Evolutionary conservation across 2,797 vertebrate genomes (phyloP).

Genomic region (Nasua narica): DNA sequence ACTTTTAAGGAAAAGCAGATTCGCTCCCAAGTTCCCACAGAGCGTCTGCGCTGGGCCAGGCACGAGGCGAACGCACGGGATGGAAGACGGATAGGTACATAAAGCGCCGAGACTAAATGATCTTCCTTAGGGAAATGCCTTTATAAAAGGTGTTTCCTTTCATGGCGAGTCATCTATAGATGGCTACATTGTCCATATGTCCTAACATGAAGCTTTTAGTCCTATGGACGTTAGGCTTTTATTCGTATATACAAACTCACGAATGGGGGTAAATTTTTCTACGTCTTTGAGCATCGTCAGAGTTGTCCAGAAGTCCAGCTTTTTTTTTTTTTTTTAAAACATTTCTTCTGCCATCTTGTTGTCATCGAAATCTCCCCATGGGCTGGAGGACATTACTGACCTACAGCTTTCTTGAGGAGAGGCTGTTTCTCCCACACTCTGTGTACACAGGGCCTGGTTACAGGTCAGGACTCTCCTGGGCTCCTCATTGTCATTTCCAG

Average conservation of each 20-base stretch:
- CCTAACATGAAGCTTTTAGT: not conserved
- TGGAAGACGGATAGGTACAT: not conserved
- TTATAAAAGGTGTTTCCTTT: not conserved
- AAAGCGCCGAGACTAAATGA: not conserved
- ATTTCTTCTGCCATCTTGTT: not conserved
- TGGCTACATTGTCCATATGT: not conserved
- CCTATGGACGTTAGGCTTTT: not conserved
- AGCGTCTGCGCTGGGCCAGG: not conserved
- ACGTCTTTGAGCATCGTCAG: not conserved
- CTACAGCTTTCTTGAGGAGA: not conserved
- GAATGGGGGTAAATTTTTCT: not conserved
- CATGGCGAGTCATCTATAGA: not conserved
- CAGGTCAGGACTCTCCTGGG: not conserved
- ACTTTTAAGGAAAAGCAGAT: conserved; percentile 10
- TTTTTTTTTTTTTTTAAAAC: not conserved
- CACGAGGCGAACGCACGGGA: not conserved
- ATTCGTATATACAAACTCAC: not conserved
- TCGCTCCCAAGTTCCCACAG: not conserved
- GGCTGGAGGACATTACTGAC: not conserved
- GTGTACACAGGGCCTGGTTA: not conserved
- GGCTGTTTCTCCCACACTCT: not conserved
- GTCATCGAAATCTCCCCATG: not conserved
- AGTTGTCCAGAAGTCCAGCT: not conserved
- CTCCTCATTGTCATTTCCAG: not conserved
- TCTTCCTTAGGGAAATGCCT: not conserved